Evolutionary conservation across 2,797 vertebrate species (phyloP).

Genomic region (Aldrovandia affinis): DNA sequence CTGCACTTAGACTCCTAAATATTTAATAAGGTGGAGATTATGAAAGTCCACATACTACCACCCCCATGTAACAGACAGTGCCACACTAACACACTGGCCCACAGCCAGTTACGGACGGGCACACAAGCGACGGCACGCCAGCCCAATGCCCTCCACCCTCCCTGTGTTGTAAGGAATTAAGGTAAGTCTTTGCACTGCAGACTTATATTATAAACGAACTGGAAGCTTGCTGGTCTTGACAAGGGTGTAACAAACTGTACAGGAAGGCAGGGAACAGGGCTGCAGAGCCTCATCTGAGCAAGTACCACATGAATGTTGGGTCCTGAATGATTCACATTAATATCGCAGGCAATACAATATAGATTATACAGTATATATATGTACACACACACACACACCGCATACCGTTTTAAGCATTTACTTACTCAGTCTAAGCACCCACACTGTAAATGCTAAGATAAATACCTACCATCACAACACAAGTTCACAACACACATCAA

Average conservation of each 20-base stretch:
- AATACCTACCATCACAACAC: too few relatives aligned
- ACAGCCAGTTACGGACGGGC: background rate
- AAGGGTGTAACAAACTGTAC: background rate
- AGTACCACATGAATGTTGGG: background rate
- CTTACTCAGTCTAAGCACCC: too few relatives aligned
- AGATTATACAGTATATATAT: too few relatives aligned
- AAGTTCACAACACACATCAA: too few relatives aligned
- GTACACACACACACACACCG: too few relatives aligned
- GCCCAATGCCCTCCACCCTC: too few relatives aligned
- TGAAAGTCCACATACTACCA: background rate
- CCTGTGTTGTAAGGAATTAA: background rate
- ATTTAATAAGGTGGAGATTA: background rate
- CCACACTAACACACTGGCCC: background rate
- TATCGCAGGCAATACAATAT: background rate
- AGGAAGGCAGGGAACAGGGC: background rate
- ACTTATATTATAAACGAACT: background rate
- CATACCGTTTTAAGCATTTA: too few relatives aligned
- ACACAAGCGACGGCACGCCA: background rate
- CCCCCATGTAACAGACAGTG: background rate
- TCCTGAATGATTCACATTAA: background rate
- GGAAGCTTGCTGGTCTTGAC: background rate
- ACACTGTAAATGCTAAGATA: too few relatives aligned
- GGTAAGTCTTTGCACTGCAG: background rate
- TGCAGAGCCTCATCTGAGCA: background rate
- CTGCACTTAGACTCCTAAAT: conserved; percentile 2